These are phyloP conservation scores for Microdon myrmicae DNA, from an alignment of 2,888 invertebrate species.

Conservation along the genomic window DNA sequence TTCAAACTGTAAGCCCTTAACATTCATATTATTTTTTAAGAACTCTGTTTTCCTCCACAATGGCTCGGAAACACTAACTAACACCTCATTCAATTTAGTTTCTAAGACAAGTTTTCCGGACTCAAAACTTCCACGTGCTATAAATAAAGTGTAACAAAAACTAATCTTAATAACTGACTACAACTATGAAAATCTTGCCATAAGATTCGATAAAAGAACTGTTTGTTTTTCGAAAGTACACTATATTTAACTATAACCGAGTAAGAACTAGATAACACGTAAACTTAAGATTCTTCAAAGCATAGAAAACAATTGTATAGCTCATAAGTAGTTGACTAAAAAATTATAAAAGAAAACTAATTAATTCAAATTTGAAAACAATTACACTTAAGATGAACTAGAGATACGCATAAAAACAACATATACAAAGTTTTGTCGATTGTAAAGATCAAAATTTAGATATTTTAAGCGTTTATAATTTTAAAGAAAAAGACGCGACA, in stretches of 20 bases:
- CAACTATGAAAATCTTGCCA: constrained; percentile 56
- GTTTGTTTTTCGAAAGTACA: constrained; percentile 11
- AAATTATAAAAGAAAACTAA: constrained; percentile 10
- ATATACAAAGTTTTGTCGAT: constrained; percentile 1
- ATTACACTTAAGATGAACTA: constrained; percentile 1
- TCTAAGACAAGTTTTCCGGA: constrained; percentile 36
- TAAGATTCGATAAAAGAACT: constrained; percentile 53
- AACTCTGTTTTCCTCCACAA: constrained; percentile 10
- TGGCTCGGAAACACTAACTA: constrained; percentile 27
- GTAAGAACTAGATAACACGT: not conserved
- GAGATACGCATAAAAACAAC: not conserved
- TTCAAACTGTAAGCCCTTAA: constrained; percentile 56
- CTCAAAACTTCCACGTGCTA: constrained; percentile 48
- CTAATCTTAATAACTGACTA: constrained; percentile 2
- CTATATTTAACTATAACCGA: constrained; percentile 4
- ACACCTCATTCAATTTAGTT: constrained; percentile 56
- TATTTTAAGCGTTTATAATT: constrained; percentile 9
- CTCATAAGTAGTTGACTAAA: constrained; percentile 41
- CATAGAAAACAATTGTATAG: not conserved
- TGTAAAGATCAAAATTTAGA: constrained; percentile 41
- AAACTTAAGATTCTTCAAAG: constrained; percentile 2
- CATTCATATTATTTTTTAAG: constrained; percentile 5
- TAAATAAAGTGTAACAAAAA: constrained; percentile 29
- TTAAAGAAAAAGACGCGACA: constrained; percentile 28
- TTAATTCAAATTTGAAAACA: not conserved